Base-by-base conservation (phyloP, 1,140 invertebrate species). In the Chrysoperla carnea region DNA sequence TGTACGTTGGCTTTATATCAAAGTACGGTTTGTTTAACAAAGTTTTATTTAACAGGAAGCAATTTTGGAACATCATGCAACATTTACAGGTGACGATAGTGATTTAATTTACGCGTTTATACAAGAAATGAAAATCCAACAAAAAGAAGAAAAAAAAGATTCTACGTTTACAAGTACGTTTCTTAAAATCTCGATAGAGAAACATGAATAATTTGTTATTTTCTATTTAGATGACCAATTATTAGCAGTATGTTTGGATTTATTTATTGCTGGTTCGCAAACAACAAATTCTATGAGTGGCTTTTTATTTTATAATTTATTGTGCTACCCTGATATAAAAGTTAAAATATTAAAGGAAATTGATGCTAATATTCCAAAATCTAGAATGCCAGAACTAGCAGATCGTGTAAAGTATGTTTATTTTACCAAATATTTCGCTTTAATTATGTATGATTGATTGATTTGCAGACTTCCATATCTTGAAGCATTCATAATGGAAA, bases 51-150 rank as follows among this genome's bases (percentile, higher is more conserved):
- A 60, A 41, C 52, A 75, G 68, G 60, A 70, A 40, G 67, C 62
- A 9, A 78, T 84, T 28, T 54, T 63, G 2, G 69, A 76, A 14
- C 80, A 83, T 46, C 66, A 71, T 37, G 50, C 54, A 29, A 64
- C 56, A 2, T 68, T 73, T 37, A 52, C 63, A 12, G 40, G 67
- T 23, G 57, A 60, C 23, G 60, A 59, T 28, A 66, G 67, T 27
- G 84, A 89, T 53, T 72, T 88, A 23, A 83, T 90, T 37, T 84
- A 84, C 51, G 70, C 76, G 29, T 88, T 79, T 55, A 62, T 90
- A 4, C 62, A 70, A 33, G 73, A 84, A 64, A 78, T 84, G 67
- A 56, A 72, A 31, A 44, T 60, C 23, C 52, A 59, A 9, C 59
- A 62, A 44, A 23, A 23, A 23, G 17, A 23, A 23, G 2, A 23